phyloP scores from a whole-genome alignment of 2,113 vertebrate genomes.

The Tragelaphus buxtoni region DNA sequence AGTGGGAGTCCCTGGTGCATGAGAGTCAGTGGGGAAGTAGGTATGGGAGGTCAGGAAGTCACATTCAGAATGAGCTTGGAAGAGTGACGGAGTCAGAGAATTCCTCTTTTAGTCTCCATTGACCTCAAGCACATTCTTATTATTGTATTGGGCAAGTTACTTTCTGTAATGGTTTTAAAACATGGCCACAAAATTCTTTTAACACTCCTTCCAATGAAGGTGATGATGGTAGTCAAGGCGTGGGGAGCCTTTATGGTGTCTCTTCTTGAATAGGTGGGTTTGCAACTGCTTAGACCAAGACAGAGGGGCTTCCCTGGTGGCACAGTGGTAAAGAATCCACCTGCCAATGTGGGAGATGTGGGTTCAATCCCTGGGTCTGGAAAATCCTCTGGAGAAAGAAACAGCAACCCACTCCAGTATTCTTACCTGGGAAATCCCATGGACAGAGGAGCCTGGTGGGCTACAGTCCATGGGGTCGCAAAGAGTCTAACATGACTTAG shows the following conservation, averaged over 20 bases:
- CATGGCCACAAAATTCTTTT: not conserved
- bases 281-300: not conserved
- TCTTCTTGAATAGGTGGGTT: not conserved
- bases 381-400: not conserved
- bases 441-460: not conserved
- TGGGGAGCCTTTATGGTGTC: not conserved
- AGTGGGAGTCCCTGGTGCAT: not conserved
- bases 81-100: not conserved
- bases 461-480: not conserved
- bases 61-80: not conserved
- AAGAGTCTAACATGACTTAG: not conserved
- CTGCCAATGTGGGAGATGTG: not conserved
- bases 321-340: not conserved
- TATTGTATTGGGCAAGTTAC: not conserved
- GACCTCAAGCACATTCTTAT: too few species aligned
- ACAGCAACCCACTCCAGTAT: not conserved
- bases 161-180: not conserved
- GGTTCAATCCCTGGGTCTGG: not conserved
- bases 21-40: not conserved
- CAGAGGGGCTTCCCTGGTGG: not conserved
- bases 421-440: not conserved
- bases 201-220: not conserved
- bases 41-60: not conserved
- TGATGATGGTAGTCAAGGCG: too few species aligned
- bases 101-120: not conserved